A percentile compares a stretch with the other conserved stretches of the same genome.
These are phyloP conservation scores for Pomatostomus ruficeps DNA, from an alignment of 2,113 vertebrate species.

Conservation along the genomic window DNA sequence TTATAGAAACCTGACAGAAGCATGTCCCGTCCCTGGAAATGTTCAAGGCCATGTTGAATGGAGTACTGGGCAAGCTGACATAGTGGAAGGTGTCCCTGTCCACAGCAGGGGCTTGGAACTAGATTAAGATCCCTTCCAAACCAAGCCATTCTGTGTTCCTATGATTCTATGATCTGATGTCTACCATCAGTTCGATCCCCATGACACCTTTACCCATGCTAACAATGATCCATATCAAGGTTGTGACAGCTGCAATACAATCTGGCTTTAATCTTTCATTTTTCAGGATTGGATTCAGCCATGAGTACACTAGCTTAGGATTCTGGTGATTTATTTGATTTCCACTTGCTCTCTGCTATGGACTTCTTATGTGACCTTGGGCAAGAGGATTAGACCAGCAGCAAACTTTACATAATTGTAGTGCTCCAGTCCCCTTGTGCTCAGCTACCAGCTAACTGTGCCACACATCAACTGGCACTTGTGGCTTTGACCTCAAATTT, in stretches of 20 bases:
- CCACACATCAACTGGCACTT: neutral
- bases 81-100: neutral
- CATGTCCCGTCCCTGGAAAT: neutral
- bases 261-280: neutral
- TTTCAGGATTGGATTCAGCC: neutral
- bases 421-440: neutral
- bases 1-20: conserved; percentile 19
- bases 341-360: neutral
- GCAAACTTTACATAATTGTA: neutral
- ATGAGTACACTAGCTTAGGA: neutral
- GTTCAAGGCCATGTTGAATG: neutral
- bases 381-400: neutral
- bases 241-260: neutral
- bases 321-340: neutral
- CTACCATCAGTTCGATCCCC: neutral
- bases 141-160: neutral
- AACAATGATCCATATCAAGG: neutral
- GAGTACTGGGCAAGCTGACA: neutral
- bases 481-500: conserved; percentile 13
- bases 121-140: neutral
- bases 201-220: neutral
- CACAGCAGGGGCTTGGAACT: neutral
- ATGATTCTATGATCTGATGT: neutral
- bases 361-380: conserved; percentile 26
- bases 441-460: neutral